Evolutionary conservation across 2,113 vertebrate species (phyloP).

Genomic region (Xenus cinereus): DNA sequence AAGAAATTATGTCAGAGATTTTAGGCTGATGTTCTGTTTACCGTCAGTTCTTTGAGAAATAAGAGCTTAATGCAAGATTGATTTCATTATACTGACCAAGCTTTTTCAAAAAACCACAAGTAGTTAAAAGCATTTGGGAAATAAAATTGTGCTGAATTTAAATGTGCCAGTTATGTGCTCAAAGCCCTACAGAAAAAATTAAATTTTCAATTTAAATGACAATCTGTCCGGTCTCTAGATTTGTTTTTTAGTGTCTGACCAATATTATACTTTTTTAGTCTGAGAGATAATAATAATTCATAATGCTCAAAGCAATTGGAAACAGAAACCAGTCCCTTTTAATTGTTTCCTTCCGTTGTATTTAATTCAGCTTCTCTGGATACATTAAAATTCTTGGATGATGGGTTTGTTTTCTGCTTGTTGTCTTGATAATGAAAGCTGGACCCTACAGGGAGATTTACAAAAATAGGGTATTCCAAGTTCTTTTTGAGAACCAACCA

Average conservation of each 20-base stretch:
- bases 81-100: conserved; percentile 57
- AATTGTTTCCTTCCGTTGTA: conserved; percentile 71
- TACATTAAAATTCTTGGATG: conserved; percentile 48
- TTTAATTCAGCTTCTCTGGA: conserved; percentile 53
- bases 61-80: conserved; percentile 58
- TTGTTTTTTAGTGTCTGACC: conserved; percentile 32
- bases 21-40: conserved; percentile 46
- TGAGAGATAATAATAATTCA: conserved; percentile 53
- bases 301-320: conserved; percentile 38
- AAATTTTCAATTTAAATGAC: conserved; percentile 30
- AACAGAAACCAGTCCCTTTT: conserved; percentile 55
- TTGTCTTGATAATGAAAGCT: conserved; percentile 32
- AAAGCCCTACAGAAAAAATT: conserved; percentile 23
- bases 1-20: conserved; percentile 57
- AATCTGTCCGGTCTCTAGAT: conserved; percentile 9
- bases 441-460: conserved; percentile 5
- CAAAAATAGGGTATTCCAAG: not conserved
- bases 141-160: conserved; percentile 39
- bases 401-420: conserved; percentile 43
- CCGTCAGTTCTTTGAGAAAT: conserved; percentile 31
- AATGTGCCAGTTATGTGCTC: conserved; percentile 48
- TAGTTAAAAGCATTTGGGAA: conserved; percentile 64
- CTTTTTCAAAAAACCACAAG: conserved; percentile 49
- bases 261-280: conserved; percentile 1
- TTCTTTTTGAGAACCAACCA: not conserved